Base-by-base conservation (phyloP, 2,888 invertebrate genomes). In the Chymomyza fuscimana region DNA sequence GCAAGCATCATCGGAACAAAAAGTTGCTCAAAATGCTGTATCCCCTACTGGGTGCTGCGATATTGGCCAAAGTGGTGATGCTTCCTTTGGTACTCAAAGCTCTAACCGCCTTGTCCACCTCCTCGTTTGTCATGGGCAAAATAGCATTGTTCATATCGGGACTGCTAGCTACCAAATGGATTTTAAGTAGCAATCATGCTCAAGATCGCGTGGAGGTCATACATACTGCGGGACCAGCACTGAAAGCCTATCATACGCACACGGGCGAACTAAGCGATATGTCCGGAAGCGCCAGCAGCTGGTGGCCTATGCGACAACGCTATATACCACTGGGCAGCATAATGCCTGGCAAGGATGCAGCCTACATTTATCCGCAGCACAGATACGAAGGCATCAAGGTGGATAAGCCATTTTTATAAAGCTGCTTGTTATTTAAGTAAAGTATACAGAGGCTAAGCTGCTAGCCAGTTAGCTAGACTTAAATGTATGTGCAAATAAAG, bases 41-140 rank as follows among this genome's bases (percentile, higher is more conserved):
- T 75, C 94, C 95, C 0, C 64, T 95, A 73, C 89, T 96, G 19
- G 80, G 95, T 22, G 95, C 94, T 0, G 91, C 95, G 29, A 83
- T 95, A 19, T 92, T 95, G 63, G 94, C 95, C 1, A 95, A 95
- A 88, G 93, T 94, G 50, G 90, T 96, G 2, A 81, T 96, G 9
- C 91, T 96, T 62, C 95, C 96, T 0, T 91, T 95, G 50, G 93
- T 95, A 0, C 89, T 96, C 65, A 96, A 96, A 83, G 93, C 94
- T 1, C 90, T 96, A 73, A 94, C 95, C 1, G 93, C 95, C 54
- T 90, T 96, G 63, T 94, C 95, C 25, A 94, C 94, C 72, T 89
- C 91, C 16, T 90, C 92, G 5, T 91, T 91, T 76, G 80, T 92
- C 32, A 89, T 92, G 87, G 90, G 90, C 56, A 92, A 92, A 86